A percentile compares a stretch with the other conserved stretches of the same genome.
These are phyloP conservation scores for Sander lucioperca DNA, from an alignment of 2,113 vertebrate genomes.

Conservation along the genomic window DNA sequence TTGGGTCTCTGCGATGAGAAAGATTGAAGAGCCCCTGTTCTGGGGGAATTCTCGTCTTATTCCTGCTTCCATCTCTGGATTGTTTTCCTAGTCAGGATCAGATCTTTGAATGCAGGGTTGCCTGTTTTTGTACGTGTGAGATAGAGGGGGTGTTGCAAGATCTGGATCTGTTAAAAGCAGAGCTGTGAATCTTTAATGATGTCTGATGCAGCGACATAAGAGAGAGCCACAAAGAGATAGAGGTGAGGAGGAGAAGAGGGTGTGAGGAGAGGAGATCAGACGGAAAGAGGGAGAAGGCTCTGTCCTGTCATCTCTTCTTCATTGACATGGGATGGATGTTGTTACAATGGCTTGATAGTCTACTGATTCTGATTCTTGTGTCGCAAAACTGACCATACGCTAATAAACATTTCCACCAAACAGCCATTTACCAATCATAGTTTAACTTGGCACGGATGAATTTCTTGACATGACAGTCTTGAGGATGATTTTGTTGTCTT, in stretches of 20 bases:
- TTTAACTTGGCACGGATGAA: not conserved
- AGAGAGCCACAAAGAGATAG: constrained; percentile 35
- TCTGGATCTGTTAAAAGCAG: constrained; percentile 68
- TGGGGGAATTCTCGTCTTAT: constrained; percentile 13
- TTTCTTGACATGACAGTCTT: not conserved
- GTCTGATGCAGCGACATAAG: constrained; percentile 71
- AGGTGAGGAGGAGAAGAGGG: constrained; percentile 39
- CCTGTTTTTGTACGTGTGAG: constrained; percentile 14
- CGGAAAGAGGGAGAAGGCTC: constrained; percentile 24
- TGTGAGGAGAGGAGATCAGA: constrained; percentile 21
- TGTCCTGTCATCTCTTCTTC: constrained; percentile 24
- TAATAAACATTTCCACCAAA: not conserved
- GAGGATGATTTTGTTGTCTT: not conserved
- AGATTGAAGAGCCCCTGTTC: constrained; percentile 30
- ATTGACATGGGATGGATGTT: not conserved
- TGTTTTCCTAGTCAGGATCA: constrained; percentile 55
- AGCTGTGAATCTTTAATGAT: constrained; percentile 81
- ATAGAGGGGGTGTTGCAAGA: constrained; percentile 5
- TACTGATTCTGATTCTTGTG: not conserved
- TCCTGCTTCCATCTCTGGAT: constrained; percentile 37
- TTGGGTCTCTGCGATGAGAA: constrained; percentile 26
- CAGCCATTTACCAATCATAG: not conserved
- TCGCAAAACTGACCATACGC: not conserved
- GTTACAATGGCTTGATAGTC: constrained; percentile 2
- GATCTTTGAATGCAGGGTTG: constrained; percentile 27